Percentiles rank a stretch among this genome's conserved stretches.
phyloP scores from a whole-genome alignment of 2,888 invertebrate species.

The Platynereis dumerilii region DNA sequence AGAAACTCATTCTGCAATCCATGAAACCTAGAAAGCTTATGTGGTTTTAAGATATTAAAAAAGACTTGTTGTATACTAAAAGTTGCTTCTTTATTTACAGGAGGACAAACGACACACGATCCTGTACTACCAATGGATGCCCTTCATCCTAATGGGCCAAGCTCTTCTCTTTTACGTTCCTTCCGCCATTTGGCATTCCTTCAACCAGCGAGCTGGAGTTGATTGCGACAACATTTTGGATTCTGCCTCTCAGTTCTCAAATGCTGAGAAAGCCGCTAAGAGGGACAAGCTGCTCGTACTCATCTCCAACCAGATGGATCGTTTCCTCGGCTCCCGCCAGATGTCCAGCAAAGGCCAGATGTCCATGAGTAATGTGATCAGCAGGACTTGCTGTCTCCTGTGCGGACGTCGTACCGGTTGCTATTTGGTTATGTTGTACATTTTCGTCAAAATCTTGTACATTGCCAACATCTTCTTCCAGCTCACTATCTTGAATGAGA shows the following conservation, averaged over 20 bases:
- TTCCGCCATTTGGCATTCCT: slow-evolving; percentile 25
- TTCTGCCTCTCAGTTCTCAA: slow-evolving; percentile 19
- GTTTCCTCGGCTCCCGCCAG: slow-evolving; percentile 23
- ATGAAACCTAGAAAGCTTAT: no score
- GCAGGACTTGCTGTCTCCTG: slow-evolving; percentile 1
- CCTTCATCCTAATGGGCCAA: slow-evolving; percentile 54
- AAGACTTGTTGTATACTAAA: no score
- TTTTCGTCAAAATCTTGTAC: slow-evolving; percentile 52
- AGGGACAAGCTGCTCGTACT: slow-evolving; percentile 16
- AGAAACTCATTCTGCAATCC: no score
- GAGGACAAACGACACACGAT: slow-evolving; percentile 23
- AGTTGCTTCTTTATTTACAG: no score
- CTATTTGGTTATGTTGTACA: slow-evolving; percentile 56
- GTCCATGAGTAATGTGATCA: slow-evolving; percentile 1
- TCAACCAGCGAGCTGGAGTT: slow-evolving; percentile 33
- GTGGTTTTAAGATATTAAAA: no score
- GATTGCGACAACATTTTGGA: slow-evolving; percentile 34
- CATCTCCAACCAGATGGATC: slow-evolving; percentile 32
- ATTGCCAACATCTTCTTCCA: slow-evolving; percentile 52
- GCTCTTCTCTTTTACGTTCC: slow-evolving; percentile 60
- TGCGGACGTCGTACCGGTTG: slow-evolving; percentile 30
- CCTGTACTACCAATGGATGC: slow-evolving; percentile 45
- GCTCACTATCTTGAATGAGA: slow-evolving; percentile 56
- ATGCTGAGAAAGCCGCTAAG: slow-evolving; percentile 19
- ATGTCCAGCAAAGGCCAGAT: not conserved